Evolutionary conservation across 2,888 invertebrate genomes (phyloP).

Genomic region (Andrena dorsata): DNA sequence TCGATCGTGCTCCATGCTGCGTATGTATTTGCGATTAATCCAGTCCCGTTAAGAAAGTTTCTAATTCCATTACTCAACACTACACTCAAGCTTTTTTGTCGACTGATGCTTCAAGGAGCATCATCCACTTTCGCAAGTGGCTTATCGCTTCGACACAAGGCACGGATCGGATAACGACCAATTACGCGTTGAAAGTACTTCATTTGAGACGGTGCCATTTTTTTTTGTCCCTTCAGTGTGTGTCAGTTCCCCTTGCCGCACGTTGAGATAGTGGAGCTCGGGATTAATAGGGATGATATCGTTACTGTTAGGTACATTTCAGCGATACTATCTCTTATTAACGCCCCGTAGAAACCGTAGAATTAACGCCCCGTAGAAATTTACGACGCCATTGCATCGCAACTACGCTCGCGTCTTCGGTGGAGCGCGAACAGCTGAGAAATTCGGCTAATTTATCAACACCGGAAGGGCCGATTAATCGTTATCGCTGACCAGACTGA

Average conservation of each 20-base stretch:
- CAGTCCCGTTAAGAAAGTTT: conserved; percentile 51
- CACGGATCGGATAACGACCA: no score
- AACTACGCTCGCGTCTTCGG: background rate
- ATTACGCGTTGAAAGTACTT: no score
- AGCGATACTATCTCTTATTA: conserved; percentile 17
- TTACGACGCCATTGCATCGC: background rate
- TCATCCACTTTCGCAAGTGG: no score
- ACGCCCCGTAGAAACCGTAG: conserved; percentile 19
- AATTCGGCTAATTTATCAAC: conserved; percentile 35
- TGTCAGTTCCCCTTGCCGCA: no score
- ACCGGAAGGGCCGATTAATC: conserved; percentile 38
- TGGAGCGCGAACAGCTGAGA: background rate
- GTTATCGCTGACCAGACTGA: conserved; percentile 16
- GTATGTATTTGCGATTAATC: conserved; percentile 40
- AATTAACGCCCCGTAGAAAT: conserved; percentile 30
- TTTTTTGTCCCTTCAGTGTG: no score
- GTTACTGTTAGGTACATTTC: conserved; percentile 13
- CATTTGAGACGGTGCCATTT: no score
- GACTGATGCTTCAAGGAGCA: no score
- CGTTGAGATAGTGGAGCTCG: background rate
- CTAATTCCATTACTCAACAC: conserved; percentile 52
- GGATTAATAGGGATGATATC: conserved; percentile 43
- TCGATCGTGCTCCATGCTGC: background rate
- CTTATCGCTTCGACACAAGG: no score
- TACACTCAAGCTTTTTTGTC: background rate